Evolutionary conservation across 2,888 invertebrate species (phyloP).

Genomic region (Zootermopsis nevadensis): DNA sequence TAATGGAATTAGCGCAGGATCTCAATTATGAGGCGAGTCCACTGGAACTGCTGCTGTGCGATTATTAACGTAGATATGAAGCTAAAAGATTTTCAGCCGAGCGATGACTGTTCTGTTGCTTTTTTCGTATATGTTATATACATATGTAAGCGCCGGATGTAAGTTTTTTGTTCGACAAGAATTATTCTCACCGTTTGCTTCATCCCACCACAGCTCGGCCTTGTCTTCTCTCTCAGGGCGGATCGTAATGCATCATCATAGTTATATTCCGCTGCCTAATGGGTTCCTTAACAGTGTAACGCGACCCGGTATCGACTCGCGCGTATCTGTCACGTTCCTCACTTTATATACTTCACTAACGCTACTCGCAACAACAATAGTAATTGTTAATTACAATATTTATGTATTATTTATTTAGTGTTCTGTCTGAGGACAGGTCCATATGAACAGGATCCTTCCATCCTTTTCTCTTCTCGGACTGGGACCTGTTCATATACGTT

Average conservation of each 20-base stretch:
- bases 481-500: too few relatives aligned
- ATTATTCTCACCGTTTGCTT: constrained; percentile 12
- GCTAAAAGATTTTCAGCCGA: not conserved
- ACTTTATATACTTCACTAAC: too few relatives aligned
- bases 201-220: constrained; percentile 3
- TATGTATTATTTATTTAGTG: too few relatives aligned
- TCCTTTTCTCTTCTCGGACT: too few relatives aligned
- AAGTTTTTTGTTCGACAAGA: not conserved
- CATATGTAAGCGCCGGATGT: constrained; percentile 24
- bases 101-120: not conserved
- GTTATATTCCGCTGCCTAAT: not conserved
- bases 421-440: too few relatives aligned
- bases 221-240: not conserved
- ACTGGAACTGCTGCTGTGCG: constrained; percentile 23
- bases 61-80: constrained; percentile 10
- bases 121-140: not conserved
- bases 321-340: too few relatives aligned
- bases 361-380: too few relatives aligned
- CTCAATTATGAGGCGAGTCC: not conserved
- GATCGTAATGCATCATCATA: not conserved
- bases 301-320: too few relatives aligned
- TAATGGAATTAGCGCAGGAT: constrained; percentile 2
- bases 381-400: too few relatives aligned
- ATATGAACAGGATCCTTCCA: too few relatives aligned
- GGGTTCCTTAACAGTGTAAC: not conserved